phyloP scores from a whole-genome alignment of 2,888 invertebrate genomes.

The Caenorhabditis imperialis region DNA sequence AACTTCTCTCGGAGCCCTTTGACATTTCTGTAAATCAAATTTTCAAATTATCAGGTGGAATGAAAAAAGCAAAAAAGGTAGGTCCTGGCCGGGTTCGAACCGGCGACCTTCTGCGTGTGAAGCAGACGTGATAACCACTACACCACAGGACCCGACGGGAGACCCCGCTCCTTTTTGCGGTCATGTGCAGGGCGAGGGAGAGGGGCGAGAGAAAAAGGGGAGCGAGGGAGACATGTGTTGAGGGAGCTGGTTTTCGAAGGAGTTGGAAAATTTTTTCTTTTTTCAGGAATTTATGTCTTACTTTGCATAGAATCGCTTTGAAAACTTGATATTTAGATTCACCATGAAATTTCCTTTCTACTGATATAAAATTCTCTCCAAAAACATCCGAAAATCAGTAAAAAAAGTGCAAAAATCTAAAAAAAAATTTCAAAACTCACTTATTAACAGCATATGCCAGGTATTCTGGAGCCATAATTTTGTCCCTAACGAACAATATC shows the following conservation, averaged over 20 bases:
- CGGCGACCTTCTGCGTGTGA: constrained; percentile 73
- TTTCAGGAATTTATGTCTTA: too few species aligned
- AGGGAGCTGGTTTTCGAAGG: too few species aligned
- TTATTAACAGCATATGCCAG: constrained; percentile 58
- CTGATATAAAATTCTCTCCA: neutral
- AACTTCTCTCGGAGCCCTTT: constrained; percentile 55
- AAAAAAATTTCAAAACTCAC: too few species aligned
- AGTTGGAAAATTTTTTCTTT: too few species aligned
- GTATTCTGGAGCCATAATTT: constrained; percentile 52
- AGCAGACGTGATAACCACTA: constrained; percentile 64
- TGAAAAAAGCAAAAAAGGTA: constrained; percentile 22
- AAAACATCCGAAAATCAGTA: neutral
- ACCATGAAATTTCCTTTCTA: too few species aligned
- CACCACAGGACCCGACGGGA: too few species aligned
- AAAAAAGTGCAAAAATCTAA: neutral
- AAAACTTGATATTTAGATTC: too few species aligned
- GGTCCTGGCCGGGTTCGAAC: constrained; percentile 68
- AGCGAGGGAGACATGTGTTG: neutral
- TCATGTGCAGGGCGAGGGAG: too few species aligned
- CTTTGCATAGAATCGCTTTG: too few species aligned
- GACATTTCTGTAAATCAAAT: constrained; percentile 54
- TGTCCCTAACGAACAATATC: constrained; percentile 56
- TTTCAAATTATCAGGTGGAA: too few species aligned
- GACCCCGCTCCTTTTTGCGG: too few species aligned
- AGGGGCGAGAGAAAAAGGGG: too few species aligned